Conservation (phyloP, 2,888 invertebrate species). For the Drosophila borealis region DNA sequence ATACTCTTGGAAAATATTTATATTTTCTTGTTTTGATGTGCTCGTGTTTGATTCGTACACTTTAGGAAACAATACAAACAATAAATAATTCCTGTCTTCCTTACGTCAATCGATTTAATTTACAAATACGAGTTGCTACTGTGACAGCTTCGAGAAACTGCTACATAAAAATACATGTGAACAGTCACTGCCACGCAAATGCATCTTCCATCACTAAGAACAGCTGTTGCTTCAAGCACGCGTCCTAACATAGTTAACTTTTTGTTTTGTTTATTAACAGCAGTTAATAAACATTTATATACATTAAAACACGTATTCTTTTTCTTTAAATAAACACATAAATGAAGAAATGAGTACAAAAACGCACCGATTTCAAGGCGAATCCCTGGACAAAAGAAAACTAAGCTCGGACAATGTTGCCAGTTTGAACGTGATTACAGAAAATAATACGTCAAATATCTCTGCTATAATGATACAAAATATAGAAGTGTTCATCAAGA, state of each 20-base stretch:
- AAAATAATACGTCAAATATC: neutral
- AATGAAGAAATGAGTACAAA: neutral
- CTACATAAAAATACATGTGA: conserved; percentile 2
- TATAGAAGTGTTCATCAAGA: neutral
- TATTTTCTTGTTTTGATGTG: too few species aligned
- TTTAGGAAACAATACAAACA: neutral
- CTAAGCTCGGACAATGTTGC: neutral
- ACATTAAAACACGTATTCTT: neutral
- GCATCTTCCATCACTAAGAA: neutral
- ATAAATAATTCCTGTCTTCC: too few species aligned
- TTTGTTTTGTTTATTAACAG: neutral
- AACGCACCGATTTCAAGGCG: neutral
- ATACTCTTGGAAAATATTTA: too few species aligned
- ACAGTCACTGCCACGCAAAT: neutral
- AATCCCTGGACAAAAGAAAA: neutral
- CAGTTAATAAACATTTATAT: neutral
- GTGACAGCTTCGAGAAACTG: neutral
- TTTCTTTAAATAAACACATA: neutral
- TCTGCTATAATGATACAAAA: neutral
- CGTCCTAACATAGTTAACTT: neutral
- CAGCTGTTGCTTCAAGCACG: conserved; percentile 1
- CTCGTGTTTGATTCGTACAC: neutral
- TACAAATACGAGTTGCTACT: too few species aligned
- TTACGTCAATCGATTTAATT: too few species aligned
- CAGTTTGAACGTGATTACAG: neutral